Evolutionary conservation across 1,140 invertebrate species (phyloP).

Genomic region (Bombus confusus): DNA sequence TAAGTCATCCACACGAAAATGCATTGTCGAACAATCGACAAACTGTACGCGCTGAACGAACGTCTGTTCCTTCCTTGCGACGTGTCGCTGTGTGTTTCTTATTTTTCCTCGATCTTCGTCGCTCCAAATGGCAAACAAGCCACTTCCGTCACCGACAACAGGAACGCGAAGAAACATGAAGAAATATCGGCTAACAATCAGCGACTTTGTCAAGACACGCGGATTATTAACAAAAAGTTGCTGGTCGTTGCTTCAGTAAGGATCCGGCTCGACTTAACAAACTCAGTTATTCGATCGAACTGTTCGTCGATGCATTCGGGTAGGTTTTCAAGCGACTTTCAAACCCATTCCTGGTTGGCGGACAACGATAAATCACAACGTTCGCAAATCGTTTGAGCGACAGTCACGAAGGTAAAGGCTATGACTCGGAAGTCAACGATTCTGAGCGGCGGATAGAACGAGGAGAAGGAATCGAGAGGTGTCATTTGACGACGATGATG

Average conservation of each 20-base stretch:
- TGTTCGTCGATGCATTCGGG: background rate
- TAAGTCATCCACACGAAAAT: background rate
- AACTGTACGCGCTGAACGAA: background rate
- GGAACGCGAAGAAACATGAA: no score
- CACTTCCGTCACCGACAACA: no score
- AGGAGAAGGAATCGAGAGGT: background rate
- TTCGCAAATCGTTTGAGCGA: background rate
- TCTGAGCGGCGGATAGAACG: no score
- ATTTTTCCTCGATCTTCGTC: no score
- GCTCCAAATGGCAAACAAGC: no score
- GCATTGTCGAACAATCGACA: background rate
- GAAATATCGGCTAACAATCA: no score
- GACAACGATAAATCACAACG: no score
- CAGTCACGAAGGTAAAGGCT: slow-evolving; percentile 11
- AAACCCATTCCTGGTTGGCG: background rate
- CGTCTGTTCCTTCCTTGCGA: background rate
- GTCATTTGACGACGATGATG: slow-evolving; percentile 41
- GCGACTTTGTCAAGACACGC: background rate
- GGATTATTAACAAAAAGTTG: background rate
- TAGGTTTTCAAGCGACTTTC: slow-evolving; percentile 35
- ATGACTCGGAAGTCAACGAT: no score
- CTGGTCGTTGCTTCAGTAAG: background rate
- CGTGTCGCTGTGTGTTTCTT: no score
- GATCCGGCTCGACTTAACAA: no score
- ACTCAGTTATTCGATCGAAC: slow-evolving; percentile 63